Evolutionary conservation across 2,888 invertebrate species (phyloP).

Genomic region (Heterodera filipjevi): DNA sequence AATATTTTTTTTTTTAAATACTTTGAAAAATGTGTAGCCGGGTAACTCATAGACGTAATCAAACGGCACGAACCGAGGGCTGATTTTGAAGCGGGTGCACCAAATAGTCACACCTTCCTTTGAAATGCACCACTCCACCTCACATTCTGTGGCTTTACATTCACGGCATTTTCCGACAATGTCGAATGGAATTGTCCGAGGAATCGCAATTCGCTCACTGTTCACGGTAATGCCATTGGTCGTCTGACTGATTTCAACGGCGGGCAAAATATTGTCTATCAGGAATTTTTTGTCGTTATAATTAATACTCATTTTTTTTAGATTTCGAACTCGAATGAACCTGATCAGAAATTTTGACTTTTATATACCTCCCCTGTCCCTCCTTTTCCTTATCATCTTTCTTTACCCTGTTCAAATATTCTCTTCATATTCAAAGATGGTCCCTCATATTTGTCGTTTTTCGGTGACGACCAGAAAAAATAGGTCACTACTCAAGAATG

Average conservation of each 20-base stretch:
- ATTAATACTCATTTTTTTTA: constrained; percentile 5
- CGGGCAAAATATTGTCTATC: constrained; percentile 9
- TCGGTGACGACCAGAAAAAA: background rate
- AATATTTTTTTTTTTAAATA: background rate
- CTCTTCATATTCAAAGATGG: background rate
- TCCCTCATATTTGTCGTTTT: background rate
- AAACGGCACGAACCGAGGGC: background rate
- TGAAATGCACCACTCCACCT: background rate
- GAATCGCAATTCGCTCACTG: constrained; percentile 12
- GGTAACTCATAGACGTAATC: constrained; percentile 14
- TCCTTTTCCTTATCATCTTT: no score
- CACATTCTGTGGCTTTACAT: constrained; percentile 14
- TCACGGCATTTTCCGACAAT: constrained; percentile 2
- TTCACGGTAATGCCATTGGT: background rate
- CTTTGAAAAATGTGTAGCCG: constrained; percentile 14
- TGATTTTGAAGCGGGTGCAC: constrained; percentile 15
- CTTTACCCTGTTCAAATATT: background rate
- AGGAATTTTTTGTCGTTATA: background rate
- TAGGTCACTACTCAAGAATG: background rate
- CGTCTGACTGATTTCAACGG: constrained; percentile 1
- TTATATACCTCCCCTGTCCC: no score
- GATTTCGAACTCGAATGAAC: background rate
- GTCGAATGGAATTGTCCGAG: constrained; percentile 1
- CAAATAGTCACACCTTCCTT: constrained; percentile 20
- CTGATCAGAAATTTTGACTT: background rate